Conservation (phyloP, 1,140 invertebrate species). For the Lordiphosa mommai region DNA sequence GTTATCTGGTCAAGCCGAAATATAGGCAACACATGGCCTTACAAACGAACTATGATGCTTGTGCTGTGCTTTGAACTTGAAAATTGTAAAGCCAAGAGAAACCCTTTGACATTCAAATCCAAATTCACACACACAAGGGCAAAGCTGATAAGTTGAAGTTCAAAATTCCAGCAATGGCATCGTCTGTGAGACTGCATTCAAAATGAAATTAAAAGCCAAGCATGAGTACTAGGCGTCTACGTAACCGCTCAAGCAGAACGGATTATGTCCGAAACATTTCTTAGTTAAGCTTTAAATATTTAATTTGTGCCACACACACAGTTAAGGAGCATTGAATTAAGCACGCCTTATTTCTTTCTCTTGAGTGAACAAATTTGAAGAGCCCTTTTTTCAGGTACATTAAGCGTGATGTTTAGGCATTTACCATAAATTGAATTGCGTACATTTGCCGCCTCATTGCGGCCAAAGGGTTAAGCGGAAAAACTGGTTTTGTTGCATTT, state of each 20-base stretch:
- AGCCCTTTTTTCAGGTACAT: conserved; percentile 36
- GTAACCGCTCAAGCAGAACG: conserved; percentile 25
- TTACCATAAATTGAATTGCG: conserved; percentile 53
- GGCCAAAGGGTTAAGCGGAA: conserved; percentile 42
- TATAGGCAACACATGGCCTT: too few relatives aligned
- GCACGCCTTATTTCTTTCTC: conserved; percentile 31
- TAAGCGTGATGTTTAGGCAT: conserved; percentile 38
- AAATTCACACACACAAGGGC: conserved; percentile 35
- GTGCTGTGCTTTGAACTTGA: too few relatives aligned
- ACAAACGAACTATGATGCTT: too few relatives aligned
- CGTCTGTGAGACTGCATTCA: too few relatives aligned
- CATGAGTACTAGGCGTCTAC: neutral
- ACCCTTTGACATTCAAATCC: neutral
- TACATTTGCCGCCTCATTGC: conserved; percentile 43
- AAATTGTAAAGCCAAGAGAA: too few relatives aligned
- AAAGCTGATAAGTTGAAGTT: conserved; percentile 24
- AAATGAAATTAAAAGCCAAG: conserved; percentile 26
- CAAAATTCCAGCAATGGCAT: neutral
- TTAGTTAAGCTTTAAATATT: neutral
- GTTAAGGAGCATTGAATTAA: conserved; percentile 6
- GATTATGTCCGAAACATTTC: neutral
- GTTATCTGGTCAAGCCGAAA: too few relatives aligned
- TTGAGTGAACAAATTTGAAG: conserved; percentile 1
- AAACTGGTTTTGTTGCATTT: conserved; percentile 63
- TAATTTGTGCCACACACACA: neutral